Evolutionary conservation across 2,888 invertebrate genomes (phyloP).

Genomic region (Autographa gamma): DNA sequence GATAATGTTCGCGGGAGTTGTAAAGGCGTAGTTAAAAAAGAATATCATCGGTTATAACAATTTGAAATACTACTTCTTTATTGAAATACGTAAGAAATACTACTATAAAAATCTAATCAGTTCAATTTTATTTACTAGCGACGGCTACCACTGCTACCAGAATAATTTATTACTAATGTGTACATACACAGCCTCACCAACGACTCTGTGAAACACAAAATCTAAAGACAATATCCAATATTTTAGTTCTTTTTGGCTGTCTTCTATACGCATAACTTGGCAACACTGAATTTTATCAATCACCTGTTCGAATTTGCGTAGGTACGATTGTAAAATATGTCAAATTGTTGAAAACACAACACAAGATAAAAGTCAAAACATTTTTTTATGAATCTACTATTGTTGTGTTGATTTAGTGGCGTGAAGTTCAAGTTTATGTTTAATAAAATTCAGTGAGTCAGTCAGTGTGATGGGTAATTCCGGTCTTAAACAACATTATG

Average conservation of each 20-base stretch:
- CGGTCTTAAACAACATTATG: constrained; percentile 96
- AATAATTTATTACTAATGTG: no score
- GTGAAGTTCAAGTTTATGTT: background rate
- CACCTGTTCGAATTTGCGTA: background rate
- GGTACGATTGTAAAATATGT: constrained; percentile 13
- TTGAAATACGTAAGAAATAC: no score
- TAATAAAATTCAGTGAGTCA: constrained; percentile 8
- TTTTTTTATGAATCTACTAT: constrained; percentile 12
- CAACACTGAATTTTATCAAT: background rate
- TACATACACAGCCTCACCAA: no score
- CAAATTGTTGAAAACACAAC: background rate
- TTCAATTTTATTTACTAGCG: no score
- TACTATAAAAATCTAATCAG: no score
- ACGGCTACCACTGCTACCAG: no score
- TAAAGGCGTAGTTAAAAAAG: no score
- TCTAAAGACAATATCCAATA: background rate
- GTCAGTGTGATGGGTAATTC: constrained; percentile 94
- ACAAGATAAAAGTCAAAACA: background rate
- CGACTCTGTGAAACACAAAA: background rate
- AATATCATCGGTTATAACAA: no score
- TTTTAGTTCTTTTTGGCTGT: background rate
- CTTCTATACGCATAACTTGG: background rate
- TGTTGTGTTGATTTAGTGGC: background rate
- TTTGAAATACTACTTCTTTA: no score
- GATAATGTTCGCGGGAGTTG: no score